Base-by-base conservation (phyloP, 2,888 invertebrate genomes). In the Hirudinaria manillensis region DNA sequence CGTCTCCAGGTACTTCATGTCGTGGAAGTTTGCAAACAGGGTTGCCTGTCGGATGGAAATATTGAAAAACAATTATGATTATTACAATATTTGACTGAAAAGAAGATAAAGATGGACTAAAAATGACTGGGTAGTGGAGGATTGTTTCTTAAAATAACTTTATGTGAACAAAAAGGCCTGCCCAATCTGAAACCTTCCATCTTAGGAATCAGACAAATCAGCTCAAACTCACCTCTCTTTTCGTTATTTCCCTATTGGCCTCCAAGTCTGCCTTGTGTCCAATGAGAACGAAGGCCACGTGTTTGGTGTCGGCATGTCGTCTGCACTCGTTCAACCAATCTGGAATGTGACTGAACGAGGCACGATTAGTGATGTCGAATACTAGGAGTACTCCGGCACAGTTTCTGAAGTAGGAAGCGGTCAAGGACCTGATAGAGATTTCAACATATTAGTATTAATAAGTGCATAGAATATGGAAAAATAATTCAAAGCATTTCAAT, bases 21-120 rank as follows among this genome's bases (percentile, higher is more conserved):
- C 73, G 34, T 73, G 73, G 73, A 73, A 73, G 65, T 73, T 61
- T 32, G 73, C 73, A 65, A 73, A 73, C 10, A 73, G 38, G 21
- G 73, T 56, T 19, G 73, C 73, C 73, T 73, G 45, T 13, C 1
- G 4, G 24, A 51, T 32, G 32, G 19, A 32, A 68, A 34, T 29
- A 19, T 61, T 27, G n/a, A n/a, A n/a, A n/a, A 61, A 61, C 61
- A 61, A 10, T 61, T 1, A 61, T 27, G 6, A 61, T 61, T n/a
- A n/a, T n/a, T n/a, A n/a, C n/a, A n/a, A n/a, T n/a, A n/a, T n/a
- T n/a, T n/a, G n/a, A n/a, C n/a, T n/a, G n/a, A n/a, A n/a, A n/a
- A n/a, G n/a, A n/a, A n/a, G n/a, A n/a, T n/a, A 13, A 16, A 7
- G 29, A 4, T 61, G 24, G 61, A 61, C 13, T 21, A 16, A 53